Evolutionary conservation across 2,888 invertebrate genomes (phyloP).

Genomic region (Monopis laevigella): DNA sequence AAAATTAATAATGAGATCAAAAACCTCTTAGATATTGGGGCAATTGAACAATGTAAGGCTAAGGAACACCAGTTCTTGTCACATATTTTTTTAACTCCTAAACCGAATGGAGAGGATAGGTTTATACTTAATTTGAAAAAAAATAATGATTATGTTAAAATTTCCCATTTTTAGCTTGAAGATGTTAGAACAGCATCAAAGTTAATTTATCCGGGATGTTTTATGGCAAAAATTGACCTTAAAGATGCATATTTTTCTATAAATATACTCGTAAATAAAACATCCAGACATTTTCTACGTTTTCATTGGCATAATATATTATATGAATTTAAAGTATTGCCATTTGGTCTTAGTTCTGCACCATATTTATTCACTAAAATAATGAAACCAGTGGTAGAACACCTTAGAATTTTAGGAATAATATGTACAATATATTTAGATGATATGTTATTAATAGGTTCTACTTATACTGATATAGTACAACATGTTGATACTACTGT

Average conservation of each 20-base stretch:
- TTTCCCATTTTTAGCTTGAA: slow-evolving; percentile 13
- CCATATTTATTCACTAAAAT: slow-evolving; percentile 7
- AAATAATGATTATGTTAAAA: slow-evolving; percentile 11
- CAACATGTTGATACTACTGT: background rate
- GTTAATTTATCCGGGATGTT: slow-evolving; percentile 8
- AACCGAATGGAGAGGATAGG: slow-evolving; percentile 11
- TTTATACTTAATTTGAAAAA: slow-evolving; percentile 14
- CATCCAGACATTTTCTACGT: slow-evolving; percentile 8
- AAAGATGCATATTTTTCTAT: slow-evolving; percentile 14
- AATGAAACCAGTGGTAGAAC: background rate
- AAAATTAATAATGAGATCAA: background rate
- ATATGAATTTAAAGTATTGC: slow-evolving; percentile 5
- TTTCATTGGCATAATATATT: slow-evolving; percentile 5
- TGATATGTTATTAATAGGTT: slow-evolving; percentile 6
- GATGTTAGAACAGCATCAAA: slow-evolving; percentile 14
- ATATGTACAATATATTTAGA: slow-evolving; percentile 6
- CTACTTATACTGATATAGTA: background rate
- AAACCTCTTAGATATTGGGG: background rate
- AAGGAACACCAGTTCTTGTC: slow-evolving; percentile 8
- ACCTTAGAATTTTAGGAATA: slow-evolving; percentile 4
- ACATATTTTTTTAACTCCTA: slow-evolving; percentile 10
- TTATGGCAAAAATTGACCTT: slow-evolving; percentile 10
- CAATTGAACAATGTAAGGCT: background rate
- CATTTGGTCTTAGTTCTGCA: slow-evolving; percentile 2
- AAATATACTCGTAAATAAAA: slow-evolving; percentile 4